Evolutionary conservation across 2,888 invertebrate species (phyloP).

Genomic region (Acrobasis consociella): DNA sequence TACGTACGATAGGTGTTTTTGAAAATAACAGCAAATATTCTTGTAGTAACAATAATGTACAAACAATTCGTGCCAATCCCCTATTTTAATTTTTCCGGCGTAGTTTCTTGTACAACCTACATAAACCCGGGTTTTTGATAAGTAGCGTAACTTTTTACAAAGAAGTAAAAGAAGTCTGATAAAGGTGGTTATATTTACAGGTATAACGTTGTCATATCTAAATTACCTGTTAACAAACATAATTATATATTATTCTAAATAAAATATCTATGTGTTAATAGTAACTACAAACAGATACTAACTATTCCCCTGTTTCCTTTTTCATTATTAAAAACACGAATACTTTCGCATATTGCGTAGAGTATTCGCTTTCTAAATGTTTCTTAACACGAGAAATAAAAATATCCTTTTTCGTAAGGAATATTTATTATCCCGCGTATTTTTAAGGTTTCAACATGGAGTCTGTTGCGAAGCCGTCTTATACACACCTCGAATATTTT

Average conservation of each 20-base stretch:
- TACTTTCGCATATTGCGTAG: neutral
- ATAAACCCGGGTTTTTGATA: no score
- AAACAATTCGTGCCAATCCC: neutral
- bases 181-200: no score
- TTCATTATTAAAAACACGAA: neutral
- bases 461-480: neutral
- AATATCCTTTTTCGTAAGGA: neutral
- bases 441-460: constrained; percentile 16
- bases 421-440: constrained; percentile 18
- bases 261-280: no score
- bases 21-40: neutral
- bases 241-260: no score
- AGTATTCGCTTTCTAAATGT: constrained; percentile 9
- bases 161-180: no score
- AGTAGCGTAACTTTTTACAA: no score
- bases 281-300: no score
- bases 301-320: no score
- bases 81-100: neutral
- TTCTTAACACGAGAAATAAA: constrained; percentile 4
- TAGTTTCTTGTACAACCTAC: neutral
- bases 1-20: neutral
- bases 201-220: no score
- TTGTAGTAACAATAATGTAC: neutral
- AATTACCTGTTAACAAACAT: no score
- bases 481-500: constrained; percentile 16